Evolutionary conservation across 2,113 vertebrate species (phyloP).

Genomic region (Neolamprologus longior): DNA sequence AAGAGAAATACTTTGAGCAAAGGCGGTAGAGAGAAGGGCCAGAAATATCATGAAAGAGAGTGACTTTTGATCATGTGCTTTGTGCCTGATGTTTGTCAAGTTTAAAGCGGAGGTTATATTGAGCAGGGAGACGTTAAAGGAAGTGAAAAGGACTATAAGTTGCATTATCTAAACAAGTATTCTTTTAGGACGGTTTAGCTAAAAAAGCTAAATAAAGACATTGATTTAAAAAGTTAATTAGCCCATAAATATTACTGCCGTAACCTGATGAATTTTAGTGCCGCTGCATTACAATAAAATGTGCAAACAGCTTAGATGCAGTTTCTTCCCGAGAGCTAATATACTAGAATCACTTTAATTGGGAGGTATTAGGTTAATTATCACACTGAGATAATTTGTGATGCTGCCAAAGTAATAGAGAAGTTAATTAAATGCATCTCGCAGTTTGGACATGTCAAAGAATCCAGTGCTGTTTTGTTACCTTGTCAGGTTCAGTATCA

Average conservation of each 20-base stretch:
- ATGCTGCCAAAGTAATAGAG: conserved; percentile 24
- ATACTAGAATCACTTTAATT: conserved; percentile 5
- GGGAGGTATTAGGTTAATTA: conserved; percentile 29
- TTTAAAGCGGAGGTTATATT: not conserved
- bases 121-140: not conserved
- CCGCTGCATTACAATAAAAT: not conserved
- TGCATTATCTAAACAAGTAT: conserved; percentile 11
- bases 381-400: conserved; percentile 21
- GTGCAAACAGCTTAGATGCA: conserved; percentile 14
- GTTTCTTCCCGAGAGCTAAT: not conserved
- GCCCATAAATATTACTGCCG: not conserved
- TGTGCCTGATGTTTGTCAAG: conserved; percentile 13
- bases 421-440: conserved; percentile 44
- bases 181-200: not conserved
- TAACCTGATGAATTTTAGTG: not conserved
- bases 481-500: not conserved
- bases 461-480: not conserved
- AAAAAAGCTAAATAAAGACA: not conserved
- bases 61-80: conserved; percentile 21
- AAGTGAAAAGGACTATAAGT: conserved; percentile 10
- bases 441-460: not conserved
- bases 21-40: not conserved
- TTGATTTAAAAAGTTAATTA: not conserved
- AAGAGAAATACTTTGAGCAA: conserved; percentile 28
- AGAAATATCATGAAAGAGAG: conserved; percentile 34